Percentiles rank a stretch among this genome's conserved stretches.
Conservation (phyloP, 2,113 vertebrate genomes). For the Megaceryle maxima region DNA sequence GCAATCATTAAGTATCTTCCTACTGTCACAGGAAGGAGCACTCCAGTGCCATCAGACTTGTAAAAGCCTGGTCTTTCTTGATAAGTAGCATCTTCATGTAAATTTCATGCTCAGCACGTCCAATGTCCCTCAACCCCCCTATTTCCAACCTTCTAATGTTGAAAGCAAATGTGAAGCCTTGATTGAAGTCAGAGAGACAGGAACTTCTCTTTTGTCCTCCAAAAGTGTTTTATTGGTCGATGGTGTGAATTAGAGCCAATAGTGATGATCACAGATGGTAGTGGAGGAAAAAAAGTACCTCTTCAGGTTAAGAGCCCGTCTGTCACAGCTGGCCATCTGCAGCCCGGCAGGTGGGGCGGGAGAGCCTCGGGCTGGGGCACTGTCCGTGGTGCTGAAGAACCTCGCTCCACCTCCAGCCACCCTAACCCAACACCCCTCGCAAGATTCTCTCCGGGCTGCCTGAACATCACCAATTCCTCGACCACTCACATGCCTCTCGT, state of each 20-base stretch:
- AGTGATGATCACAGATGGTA: not conserved
- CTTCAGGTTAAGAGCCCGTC: fast-evolving
- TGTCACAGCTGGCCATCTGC: not conserved
- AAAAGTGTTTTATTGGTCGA: fast-evolving
- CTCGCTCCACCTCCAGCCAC: fast-evolving
- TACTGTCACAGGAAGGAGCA: fast-evolving
- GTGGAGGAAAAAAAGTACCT: fast-evolving
- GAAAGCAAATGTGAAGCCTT: not conserved
- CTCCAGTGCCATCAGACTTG: not conserved
- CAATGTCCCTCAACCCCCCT: not conserved
- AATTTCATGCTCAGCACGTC: not conserved
- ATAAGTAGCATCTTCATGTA: not conserved
- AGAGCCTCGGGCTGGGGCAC: fast-evolving
- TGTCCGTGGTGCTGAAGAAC: not conserved
- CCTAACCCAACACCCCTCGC: too few relatives aligned
- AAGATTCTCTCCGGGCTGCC: fast-evolving
- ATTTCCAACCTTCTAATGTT: not conserved
- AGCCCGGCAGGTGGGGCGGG: fast-evolving
- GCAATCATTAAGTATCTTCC: not conserved
- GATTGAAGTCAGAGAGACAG: not conserved
- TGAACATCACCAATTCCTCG: fast-evolving
- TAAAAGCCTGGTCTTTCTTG: not conserved
- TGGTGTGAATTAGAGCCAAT: fast-evolving
- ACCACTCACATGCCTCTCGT: fast-evolving
- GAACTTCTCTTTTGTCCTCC: not conserved